Conservation (phyloP, 2,113 vertebrate species). For the Ochotona curzoniae region DNA sequence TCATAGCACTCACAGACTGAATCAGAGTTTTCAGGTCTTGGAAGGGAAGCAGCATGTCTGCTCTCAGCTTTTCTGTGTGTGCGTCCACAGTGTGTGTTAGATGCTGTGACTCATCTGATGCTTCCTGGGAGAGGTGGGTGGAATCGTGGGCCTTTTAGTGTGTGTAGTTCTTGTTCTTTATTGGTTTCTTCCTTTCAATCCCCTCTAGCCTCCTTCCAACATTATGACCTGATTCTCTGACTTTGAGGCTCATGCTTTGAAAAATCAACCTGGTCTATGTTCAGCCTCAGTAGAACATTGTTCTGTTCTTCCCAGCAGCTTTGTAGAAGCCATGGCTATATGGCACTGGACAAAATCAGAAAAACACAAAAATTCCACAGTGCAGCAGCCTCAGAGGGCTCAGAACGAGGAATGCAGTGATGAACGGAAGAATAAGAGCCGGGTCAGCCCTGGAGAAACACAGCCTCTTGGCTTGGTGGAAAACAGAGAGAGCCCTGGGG, state of each 20-base stretch:
- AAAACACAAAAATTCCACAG: neutral
- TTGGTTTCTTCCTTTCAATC: neutral
- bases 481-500: neutral
- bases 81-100: neutral
- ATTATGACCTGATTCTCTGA: neutral
- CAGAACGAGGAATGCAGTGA: neutral
- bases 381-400: neutral
- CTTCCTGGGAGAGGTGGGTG: neutral
- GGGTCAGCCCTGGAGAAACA: neutral
- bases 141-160: conserved; percentile 6
- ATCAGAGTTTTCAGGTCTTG: neutral
- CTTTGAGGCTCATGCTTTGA: neutral
- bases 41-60: neutral
- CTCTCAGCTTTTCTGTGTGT: neutral
- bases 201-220: rapidly evolving
- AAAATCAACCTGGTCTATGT: neutral
- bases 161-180: neutral
- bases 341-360: neutral
- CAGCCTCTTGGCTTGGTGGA: neutral
- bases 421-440: neutral
- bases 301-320: neutral
- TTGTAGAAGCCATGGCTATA: neutral
- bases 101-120: neutral
- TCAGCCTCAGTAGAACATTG: neutral
- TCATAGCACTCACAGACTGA: neutral